Percentiles rank a stretch among this genome's conserved stretches.
Conservation (phyloP, 2,888 invertebrate species). For the Biston betularia region DNA sequence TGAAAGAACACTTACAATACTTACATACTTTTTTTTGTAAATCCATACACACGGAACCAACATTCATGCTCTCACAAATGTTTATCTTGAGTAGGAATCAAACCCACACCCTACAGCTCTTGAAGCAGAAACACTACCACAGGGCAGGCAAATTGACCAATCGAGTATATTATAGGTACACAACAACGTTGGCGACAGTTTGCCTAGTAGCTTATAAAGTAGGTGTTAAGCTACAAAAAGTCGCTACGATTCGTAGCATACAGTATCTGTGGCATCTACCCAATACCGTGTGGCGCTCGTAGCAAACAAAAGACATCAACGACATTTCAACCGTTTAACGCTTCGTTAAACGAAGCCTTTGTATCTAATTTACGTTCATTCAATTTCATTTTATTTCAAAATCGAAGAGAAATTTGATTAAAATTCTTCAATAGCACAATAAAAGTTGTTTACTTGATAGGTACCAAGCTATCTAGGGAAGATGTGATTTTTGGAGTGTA, state of each 20-base stretch:
- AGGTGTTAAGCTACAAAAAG: constrained; percentile 7
- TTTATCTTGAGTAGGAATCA: too few relatives aligned
- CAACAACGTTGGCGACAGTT: constrained; percentile 1
- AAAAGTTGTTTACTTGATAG: constrained; percentile 6
- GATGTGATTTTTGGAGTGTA: neutral
- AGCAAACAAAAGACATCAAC: constrained; percentile 37
- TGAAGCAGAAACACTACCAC: too few relatives aligned
- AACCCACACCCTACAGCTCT: too few relatives aligned
- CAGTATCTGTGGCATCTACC: too few relatives aligned
- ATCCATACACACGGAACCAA: too few relatives aligned
- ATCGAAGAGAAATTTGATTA: constrained; percentile 5
- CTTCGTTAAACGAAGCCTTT: constrained; percentile 1
- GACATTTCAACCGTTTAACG: constrained; percentile 20
- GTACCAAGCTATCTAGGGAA: neutral
- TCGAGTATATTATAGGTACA: neutral
- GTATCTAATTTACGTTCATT: constrained; percentile 5
- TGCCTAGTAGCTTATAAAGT: neutral
- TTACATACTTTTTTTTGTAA: too few relatives aligned
- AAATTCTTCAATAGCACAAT: constrained; percentile 6
- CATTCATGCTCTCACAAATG: too few relatives aligned
- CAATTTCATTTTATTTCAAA: constrained; percentile 6
- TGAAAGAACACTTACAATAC: too few relatives aligned
- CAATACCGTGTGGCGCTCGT: constrained; percentile 16
- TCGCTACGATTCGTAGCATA: constrained; percentile 26
- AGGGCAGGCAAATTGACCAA: too few relatives aligned